Evolutionary conservation across 2,113 vertebrate species (phyloP).

Genomic region (Thinocorus orbignyianus): DNA sequence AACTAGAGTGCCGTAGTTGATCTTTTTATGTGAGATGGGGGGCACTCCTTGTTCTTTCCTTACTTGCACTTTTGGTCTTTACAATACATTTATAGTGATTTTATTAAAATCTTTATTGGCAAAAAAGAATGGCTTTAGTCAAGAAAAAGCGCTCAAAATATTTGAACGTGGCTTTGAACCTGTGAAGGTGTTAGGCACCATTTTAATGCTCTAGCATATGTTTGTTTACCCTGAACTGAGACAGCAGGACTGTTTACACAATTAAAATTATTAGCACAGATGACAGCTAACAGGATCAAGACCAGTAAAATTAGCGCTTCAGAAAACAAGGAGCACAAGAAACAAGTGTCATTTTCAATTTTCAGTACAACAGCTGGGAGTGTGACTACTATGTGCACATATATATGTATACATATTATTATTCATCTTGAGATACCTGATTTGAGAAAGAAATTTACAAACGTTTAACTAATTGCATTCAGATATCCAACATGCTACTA

Average conservation of each 20-base stretch:
- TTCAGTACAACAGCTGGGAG: not conserved
- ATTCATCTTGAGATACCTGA: not conserved
- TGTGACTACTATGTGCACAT: not conserved
- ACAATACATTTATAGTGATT: not conserved
- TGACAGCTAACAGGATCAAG: not conserved
- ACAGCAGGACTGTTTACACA: not conserved
- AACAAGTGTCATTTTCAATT: not conserved
- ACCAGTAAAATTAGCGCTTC: not conserved
- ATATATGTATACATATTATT: not conserved
- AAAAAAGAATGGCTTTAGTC: not conserved
- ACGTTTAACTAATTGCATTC: not conserved
- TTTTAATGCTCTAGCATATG: not conserved
- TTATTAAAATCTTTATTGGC: fast-evolving
- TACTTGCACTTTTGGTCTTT: not conserved
- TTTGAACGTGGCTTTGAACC: not conserved
- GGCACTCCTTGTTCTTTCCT: not conserved
- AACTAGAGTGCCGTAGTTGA: not conserved
- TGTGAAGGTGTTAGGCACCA: not conserved
- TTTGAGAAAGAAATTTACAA: not conserved
- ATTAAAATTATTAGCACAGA: not conserved
- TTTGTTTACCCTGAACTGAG: not conserved
- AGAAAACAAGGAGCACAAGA: not conserved
- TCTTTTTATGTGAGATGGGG: not conserved
- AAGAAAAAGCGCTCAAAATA: not conserved
- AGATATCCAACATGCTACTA: not conserved